Evolutionary conservation across 2,888 invertebrate genomes (phyloP).

Genomic region (Lithophane semibrunnea): DNA sequence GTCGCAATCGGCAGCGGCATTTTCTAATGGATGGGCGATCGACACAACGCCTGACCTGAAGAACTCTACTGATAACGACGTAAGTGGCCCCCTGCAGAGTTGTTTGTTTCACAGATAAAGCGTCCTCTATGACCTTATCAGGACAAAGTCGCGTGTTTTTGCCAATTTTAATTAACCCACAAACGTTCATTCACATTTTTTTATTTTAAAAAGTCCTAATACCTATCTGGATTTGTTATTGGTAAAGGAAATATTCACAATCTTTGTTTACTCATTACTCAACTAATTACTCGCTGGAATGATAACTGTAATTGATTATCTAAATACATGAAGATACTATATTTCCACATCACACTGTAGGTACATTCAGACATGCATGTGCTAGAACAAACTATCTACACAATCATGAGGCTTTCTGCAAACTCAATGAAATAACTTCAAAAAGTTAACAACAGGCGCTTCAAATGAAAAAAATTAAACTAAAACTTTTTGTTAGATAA

Average conservation of each 20-base stretch:
- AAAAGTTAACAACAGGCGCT: fast-evolving
- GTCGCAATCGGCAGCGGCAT: conserved; percentile 79
- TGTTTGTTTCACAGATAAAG: conserved; percentile 84
- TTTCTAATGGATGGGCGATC: conserved; percentile 87
- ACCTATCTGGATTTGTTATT: conserved; percentile 1
- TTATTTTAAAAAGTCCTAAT: neutral
- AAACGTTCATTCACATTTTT: neutral
- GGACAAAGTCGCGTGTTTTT: conserved; percentile 62
- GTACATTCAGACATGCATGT: neutral
- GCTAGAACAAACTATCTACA: neutral
- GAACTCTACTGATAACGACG: conserved; percentile 83
- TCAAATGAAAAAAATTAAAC: neutral
- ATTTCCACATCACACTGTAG: conserved; percentile 7
- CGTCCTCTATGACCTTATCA: conserved; percentile 79
- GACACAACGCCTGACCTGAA: conserved; percentile 86
- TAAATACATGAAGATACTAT: conserved; percentile 12
- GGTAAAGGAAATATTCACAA: conserved; percentile 19
- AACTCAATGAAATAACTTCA: neutral
- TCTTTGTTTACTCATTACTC: conserved; percentile 30
- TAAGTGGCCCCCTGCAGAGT: conserved; percentile 88
- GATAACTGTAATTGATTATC: conserved; percentile 28
- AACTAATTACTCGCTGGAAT: conserved; percentile 32
- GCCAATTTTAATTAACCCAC: conserved; percentile 60
- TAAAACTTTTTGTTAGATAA: no score
- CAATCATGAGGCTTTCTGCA: neutral